phyloP scores from a whole-genome alignment of 2,113 vertebrate genomes.

The Aix galericulata region DNA sequence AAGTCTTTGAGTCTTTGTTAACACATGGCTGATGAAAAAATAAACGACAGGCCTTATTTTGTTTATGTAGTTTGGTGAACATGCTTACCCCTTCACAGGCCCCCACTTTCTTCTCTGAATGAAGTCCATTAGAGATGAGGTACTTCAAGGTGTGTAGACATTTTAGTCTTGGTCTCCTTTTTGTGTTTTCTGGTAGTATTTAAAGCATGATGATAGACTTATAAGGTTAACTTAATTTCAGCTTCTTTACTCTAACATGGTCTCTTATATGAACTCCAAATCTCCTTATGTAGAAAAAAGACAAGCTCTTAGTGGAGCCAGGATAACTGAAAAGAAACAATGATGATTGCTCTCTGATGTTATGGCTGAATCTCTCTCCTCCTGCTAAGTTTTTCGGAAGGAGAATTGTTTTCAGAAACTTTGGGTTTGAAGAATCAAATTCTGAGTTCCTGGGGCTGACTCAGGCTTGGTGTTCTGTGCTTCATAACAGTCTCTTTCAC shows the following conservation, averaged over 20 bases:
- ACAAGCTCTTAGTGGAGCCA: not conserved
- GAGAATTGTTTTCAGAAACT: not conserved
- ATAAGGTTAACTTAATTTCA: not conserved
- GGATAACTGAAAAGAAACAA: not conserved
- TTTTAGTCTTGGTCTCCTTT: not conserved
- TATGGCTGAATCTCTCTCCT: not conserved
- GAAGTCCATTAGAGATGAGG: not conserved
- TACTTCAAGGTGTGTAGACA: not conserved
- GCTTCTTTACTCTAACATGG: not conserved
- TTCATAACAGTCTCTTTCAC: not conserved
- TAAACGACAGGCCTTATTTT: not conserved
- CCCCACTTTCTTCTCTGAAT: not conserved
- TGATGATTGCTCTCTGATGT: not conserved
- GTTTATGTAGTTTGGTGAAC: not conserved
- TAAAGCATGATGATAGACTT: not conserved
- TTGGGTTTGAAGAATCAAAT: not conserved
- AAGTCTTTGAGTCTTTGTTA: not conserved
- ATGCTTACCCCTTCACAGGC: rapidly evolving
- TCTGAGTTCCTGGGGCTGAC: not conserved
- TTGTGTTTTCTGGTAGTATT: not conserved
- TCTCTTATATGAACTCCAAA: not conserved
- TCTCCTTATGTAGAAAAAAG: not conserved
- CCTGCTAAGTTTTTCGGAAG: not conserved
- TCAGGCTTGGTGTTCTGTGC: not conserved
- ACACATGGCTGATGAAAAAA: not conserved